Base-by-base conservation (phyloP, 23 tunicate species). In the Phallusia fumigata region DNA sequence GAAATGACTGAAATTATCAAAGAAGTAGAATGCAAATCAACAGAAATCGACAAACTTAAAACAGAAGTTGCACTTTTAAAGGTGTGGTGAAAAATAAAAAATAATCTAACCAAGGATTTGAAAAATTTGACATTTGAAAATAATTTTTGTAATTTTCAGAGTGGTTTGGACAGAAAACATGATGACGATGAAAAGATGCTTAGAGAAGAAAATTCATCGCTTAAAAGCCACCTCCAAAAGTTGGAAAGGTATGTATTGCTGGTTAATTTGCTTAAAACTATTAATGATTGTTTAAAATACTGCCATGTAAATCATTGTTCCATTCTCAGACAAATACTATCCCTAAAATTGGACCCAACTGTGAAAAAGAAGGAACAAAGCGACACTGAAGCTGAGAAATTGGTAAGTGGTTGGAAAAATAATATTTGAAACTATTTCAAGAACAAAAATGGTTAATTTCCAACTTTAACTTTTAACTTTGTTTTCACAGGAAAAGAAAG, bases 41-140 rank as follows among this genome's bases (percentile, higher is more conserved):
- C 64, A 58, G 82, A 87, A 58, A 76, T 81, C 10, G 75, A 87
- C 31, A 36, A 76, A 26, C 77, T 87, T 33, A 87, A 58, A 64
- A 30, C 64, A 36, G 91, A 81, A 44, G 31, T 53, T 13, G 65
- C 50, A 13, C 75, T 32, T 51, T 79, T 79, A 52, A 79, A 79
- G 73, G 83, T 79, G 3, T 58, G 69, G 11, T 58, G 26, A 22
- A 58, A 10, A 21, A 58, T 58, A 22, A 22, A 40, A 40, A 40
- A 40, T 40, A 40, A n/a, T 52, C 19, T 52, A 52, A 52, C 65
- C 18, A 18, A 52, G 65, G 18, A 18, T 52, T 18, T 19, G 19
- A n/a, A n/a, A n/a, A n/a, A n/a, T n/a, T n/a, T n/a, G n/a, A n/a
- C n/a, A n/a, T n/a, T 19, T 30, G 2, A 2, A 30, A 32, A 74